Evolutionary conservation across 2,797 vertebrate genomes (phyloP).

Genomic region (Crenichthys baileyi): DNA sequence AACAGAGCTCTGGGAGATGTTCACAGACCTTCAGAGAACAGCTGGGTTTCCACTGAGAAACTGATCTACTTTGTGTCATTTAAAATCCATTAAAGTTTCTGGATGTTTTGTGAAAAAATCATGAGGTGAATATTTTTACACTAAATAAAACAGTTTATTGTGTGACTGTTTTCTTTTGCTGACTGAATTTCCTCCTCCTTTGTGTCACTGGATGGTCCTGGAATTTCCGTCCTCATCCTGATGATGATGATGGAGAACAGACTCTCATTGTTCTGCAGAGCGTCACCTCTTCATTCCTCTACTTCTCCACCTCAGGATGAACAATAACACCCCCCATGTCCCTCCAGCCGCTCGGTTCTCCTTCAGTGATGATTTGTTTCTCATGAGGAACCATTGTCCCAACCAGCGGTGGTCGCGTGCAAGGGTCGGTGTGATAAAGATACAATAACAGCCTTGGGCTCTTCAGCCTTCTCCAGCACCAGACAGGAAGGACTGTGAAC

Average conservation of each 20-base stretch:
- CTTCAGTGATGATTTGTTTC: conserved; percentile 26
- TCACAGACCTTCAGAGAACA: neutral
- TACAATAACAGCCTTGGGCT: conserved; percentile 1
- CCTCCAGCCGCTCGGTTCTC: neutral
- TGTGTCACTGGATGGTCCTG: neutral
- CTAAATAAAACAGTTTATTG: no score
- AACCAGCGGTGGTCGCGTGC: conserved; percentile 53
- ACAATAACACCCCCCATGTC: conserved; percentile 51
- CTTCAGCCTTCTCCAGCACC: conserved; percentile 20
- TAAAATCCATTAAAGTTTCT: neutral
- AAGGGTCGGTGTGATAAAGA: conserved; percentile 29
- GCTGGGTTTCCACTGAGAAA: neutral
- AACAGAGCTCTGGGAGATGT: neutral
- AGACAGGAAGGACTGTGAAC: conserved; percentile 33
- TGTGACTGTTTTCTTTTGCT: no score
- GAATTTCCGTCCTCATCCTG: neutral
- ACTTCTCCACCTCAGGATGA: conserved; percentile 11
- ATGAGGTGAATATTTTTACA: neutral
- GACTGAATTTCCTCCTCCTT: no score
- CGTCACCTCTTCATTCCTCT: neutral
- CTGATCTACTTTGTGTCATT: neutral
- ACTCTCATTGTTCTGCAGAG: conserved; percentile 63
- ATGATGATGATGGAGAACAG: conserved; percentile 16
- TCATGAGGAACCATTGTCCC: conserved; percentile 47
- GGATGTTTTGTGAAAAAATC: neutral